Evolutionary conservation across 2,888 invertebrate species (phyloP), one percentile per base, ranked within the genome.

Genomic region (Augochlorella aurata): DNA sequence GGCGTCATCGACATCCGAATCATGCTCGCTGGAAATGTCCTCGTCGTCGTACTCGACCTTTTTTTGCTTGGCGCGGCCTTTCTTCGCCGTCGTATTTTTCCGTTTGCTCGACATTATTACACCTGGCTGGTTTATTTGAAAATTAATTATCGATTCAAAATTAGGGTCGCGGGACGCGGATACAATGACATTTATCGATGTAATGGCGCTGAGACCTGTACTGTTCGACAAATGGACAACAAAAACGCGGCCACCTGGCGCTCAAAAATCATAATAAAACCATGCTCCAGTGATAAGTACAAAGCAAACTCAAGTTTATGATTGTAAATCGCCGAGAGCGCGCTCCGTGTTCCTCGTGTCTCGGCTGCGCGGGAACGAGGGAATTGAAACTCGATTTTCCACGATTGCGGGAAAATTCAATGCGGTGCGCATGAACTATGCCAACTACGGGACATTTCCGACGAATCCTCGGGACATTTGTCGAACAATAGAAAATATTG

Each of bases 41-140:
- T 93, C 93, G 45, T 93, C 93, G 84, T 93, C 93, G 83, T 93
- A 93, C 72, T 93, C 93, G 54, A 92, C 92, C 85, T 92, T 93
- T 69, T 90, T 90, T 49, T 89, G 84, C 87, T 93, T 93, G 63
- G 87, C 87, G 58, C 91, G 92, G 45, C 89, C 89, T 81, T 93
- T 93, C 85, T 92, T 93, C 50, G 73, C 86, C 18, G 89, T 69
- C 49, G 88, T 74, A 82, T 81, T 89, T 90, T 93, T 93, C 67
- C 93, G 90, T 74, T 93, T 93, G 45, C 88, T 81, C 81, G 93
- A 93, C 92, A 92, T 93, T 8, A 29, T 58, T 16, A 16, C 8
- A n/a, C 69, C 21, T 21, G 52, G 49, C 61, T 16, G 1, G 65
- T 44, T 14, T 58, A 63, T 81, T 74, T 73, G 21, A n/a, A 38